A percentile compares a stretch with the other conserved stretches of the same genome.
phyloP scores from a whole-genome alignment of 2,113 vertebrate genomes.

The Nycticorax nycticorax region DNA sequence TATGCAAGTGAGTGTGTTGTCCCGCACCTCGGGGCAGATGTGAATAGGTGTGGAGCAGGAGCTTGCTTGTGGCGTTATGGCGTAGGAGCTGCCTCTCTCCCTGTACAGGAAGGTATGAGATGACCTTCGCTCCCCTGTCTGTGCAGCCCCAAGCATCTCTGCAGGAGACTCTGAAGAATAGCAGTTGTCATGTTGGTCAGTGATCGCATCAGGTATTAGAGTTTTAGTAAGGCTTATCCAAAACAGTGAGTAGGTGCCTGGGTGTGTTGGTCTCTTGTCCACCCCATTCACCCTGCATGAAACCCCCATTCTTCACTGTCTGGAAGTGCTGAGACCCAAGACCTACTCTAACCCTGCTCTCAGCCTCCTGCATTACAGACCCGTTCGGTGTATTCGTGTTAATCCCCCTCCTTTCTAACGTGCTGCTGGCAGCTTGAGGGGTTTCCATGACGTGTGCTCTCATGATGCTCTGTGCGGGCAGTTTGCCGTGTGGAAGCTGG shows the following conservation, averaged over 20 bases:
- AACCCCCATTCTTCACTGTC: slow-evolving; percentile 57
- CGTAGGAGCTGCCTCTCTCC: slow-evolving; percentile 52
- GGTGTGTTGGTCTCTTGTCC: slow-evolving; percentile 28
- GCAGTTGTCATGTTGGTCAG: slow-evolving; percentile 62
- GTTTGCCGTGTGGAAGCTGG: neutral
- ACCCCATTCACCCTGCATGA: slow-evolving; percentile 72
- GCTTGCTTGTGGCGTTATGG: neutral
- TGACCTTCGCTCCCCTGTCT: slow-evolving; percentile 10
- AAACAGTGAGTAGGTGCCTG: slow-evolving; percentile 63
- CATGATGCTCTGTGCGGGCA: neutral
- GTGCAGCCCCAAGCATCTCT: slow-evolving; percentile 40
- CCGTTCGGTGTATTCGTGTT: slow-evolving; percentile 20
- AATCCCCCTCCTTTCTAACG: slow-evolving; percentile 11
- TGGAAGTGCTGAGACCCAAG: slow-evolving; percentile 56
- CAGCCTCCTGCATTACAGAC: slow-evolving; percentile 28
- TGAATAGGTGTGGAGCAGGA: slow-evolving; percentile 33
- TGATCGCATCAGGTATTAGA: slow-evolving; percentile 65
- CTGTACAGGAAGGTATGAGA: slow-evolving; percentile 25
- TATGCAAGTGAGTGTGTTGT: slow-evolving; percentile 35
- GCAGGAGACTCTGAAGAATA: slow-evolving; percentile 47
- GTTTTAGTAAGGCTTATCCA: slow-evolving; percentile 70
- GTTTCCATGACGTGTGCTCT: neutral
- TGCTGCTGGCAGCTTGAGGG: slow-evolving; percentile 58
- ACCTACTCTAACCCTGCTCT: slow-evolving; percentile 28
- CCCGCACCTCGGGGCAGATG: neutral